Evolutionary conservation across 2,888 invertebrate genomes (phyloP).

Genomic region (Leucophenga montana): DNA sequence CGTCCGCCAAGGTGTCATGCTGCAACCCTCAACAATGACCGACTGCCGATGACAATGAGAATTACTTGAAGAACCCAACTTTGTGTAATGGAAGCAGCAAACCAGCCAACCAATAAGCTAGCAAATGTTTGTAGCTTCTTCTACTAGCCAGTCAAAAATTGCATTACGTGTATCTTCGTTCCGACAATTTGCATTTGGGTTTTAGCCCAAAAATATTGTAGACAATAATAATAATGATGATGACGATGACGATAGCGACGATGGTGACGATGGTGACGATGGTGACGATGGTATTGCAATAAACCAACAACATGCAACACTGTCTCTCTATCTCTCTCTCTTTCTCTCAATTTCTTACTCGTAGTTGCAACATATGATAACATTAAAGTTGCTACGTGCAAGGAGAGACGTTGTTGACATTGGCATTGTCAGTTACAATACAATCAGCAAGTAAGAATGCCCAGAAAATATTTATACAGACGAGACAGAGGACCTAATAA

Average conservation of each 20-base stretch:
- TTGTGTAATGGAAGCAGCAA: constrained; percentile 31
- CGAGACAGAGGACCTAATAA: no score
- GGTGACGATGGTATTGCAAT: neutral
- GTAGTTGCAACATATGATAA: neutral
- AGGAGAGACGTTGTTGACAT: no score
- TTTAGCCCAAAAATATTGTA: neutral
- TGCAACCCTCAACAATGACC: constrained; percentile 2
- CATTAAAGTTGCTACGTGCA: no score
- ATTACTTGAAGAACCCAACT: constrained; percentile 20
- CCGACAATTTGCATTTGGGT: neutral
- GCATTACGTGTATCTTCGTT: constrained; percentile 22
- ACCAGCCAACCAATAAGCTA: constrained; percentile 15
- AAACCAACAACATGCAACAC: constrained; percentile 22
- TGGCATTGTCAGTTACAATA: no score
- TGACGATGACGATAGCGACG: neutral
- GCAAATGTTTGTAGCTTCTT: constrained; percentile 10
- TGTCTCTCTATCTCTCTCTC: neutral
- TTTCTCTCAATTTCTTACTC: neutral
- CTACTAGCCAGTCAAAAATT: constrained; percentile 32
- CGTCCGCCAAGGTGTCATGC: constrained; percentile 32
- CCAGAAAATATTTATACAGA: no score
- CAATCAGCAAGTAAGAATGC: no score
- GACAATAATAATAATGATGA: constrained; percentile 9
- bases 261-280: neutral
- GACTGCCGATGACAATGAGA: constrained; percentile 16